A percentile compares a stretch with the other conserved stretches of the same genome.
phyloP scores from a whole-genome alignment of 2,797 vertebrate genomes.

The Erethizon dorsatum region DNA sequence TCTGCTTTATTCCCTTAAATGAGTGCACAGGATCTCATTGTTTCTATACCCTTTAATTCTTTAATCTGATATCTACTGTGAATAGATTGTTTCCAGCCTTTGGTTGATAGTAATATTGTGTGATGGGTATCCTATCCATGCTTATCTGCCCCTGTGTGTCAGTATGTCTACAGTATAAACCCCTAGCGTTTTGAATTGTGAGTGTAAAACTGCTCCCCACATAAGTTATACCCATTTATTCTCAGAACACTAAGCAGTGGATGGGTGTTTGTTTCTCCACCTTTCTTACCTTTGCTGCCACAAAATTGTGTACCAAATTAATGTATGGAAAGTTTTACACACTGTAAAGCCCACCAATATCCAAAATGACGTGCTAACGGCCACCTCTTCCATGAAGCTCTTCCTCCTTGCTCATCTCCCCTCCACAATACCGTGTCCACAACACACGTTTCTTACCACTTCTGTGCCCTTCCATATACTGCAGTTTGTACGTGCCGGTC shows the following conservation, averaged over 20 bases:
- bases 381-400: background rate
- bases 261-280: background rate
- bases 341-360: background rate
- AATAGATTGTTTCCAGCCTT: background rate
- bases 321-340: background rate
- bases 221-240: background rate
- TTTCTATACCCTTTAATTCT: background rate
- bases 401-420: background rate
- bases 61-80: background rate
- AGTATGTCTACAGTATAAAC: background rate
- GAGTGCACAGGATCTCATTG: background rate
- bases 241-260: background rate
- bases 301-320: background rate
- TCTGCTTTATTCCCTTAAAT: background rate
- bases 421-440: too few species aligned
- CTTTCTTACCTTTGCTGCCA: background rate
- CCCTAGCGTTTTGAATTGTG: background rate
- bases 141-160: background rate
- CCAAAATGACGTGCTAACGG: background rate
- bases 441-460: background rate
- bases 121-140: background rate
- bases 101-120: background rate
- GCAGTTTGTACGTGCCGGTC: rapidly evolving
- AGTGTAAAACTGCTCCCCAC: background rate
- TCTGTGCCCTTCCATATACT: too few species aligned